Percentiles rank a stretch among this genome's conserved stretches.
Conservation (phyloP, 37 sponge, comb jelly and placozoan genomes). For the Eunapius fragilis region DNA sequence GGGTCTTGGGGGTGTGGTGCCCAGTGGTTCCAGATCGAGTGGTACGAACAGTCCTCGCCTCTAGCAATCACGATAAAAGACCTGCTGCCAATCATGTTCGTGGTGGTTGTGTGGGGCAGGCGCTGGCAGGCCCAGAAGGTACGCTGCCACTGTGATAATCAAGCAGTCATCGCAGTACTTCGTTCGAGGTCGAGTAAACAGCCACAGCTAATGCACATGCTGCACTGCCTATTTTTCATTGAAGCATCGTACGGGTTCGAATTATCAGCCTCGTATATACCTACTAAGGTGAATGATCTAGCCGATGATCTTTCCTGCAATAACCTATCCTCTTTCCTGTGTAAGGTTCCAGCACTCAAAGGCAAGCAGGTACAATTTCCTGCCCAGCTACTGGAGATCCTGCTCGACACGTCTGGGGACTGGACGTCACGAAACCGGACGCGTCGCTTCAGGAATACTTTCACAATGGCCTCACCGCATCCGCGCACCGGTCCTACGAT, state of each 20-base stretch:
- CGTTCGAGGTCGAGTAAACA: background rate
- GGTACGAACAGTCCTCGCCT: background rate
- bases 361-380: too few species aligned
- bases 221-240: constrained; percentile 9
- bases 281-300: constrained; percentile 10
- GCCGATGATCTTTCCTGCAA: constrained; percentile 60
- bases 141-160: background rate
- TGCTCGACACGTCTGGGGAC: too few species aligned
- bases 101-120: constrained; percentile 13
- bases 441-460: too few species aligned
- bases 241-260: constrained; percentile 6
- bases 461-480: too few species aligned
- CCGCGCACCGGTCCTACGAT: background rate
- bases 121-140: constrained; percentile 1
- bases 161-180: constrained; percentile 9
- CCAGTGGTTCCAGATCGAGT: constrained; percentile 13
- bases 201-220: background rate
- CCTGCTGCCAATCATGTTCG: constrained; percentile 19
- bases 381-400: too few species aligned
- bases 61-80: constrained; percentile 10
- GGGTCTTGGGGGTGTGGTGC: constrained; percentile 35
- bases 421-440: too few species aligned
- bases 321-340: constrained; percentile 29
- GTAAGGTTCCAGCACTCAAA: constrained; percentile 20
- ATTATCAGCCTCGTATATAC: too few species aligned